phyloP scores from a whole-genome alignment of 2,888 invertebrate genomes.

The Drosophila suboccidentalis region DNA sequence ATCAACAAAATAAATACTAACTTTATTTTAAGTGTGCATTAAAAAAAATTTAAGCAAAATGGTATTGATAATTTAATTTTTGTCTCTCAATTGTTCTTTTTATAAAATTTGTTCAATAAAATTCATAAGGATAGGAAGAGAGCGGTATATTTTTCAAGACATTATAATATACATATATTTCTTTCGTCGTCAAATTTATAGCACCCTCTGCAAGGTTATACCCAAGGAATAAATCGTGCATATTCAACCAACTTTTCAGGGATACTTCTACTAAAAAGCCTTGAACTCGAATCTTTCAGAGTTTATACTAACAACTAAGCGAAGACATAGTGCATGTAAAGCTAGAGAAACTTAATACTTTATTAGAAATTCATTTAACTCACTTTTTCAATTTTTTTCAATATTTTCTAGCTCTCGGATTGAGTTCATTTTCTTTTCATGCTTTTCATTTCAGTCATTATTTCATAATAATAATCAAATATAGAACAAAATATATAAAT shows the following conservation, averaged over 20 bases:
- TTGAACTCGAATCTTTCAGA: slow-evolving; percentile 21
- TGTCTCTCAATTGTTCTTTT: too few species aligned
- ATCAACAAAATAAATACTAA: neutral
- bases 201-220: slow-evolving; percentile 11
- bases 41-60: too few species aligned
- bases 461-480: slow-evolving; percentile 45
- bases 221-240: slow-evolving; percentile 1
- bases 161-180: neutral
- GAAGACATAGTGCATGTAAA: slow-evolving; percentile 68
- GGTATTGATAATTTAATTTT: too few species aligned
- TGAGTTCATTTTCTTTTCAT: slow-evolving; percentile 29
- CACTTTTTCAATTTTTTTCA: slow-evolving; percentile 25
- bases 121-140: neutral
- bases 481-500: slow-evolving; percentile 28
- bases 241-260: slow-evolving; percentile 13
- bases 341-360: slow-evolving; percentile 46
- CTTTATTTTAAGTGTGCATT: too few species aligned
- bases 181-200: neutral
- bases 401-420: slow-evolving; percentile 28
- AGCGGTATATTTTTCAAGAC: neutral
- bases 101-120: too few species aligned
- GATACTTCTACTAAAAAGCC: slow-evolving; percentile 5
- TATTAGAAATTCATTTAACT: slow-evolving; percentile 39
- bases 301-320: slow-evolving; percentile 26
- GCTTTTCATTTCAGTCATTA: slow-evolving; percentile 49